Evolutionary conservation across 2,888 invertebrate species (phyloP), one percentile per base, ranked within the genome.

Genomic region (Athalia circularis): DNA sequence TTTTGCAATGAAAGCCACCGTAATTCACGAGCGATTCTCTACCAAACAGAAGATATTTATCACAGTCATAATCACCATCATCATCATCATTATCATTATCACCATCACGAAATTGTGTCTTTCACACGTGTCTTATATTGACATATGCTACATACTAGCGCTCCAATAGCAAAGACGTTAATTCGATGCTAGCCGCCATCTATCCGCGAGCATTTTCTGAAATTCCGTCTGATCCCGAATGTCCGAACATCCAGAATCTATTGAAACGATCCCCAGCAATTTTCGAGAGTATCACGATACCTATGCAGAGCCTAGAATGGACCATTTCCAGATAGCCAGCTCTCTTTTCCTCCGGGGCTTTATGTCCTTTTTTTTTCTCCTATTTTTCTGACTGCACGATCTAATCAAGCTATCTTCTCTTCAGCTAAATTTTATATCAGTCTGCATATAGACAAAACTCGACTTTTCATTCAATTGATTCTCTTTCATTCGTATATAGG

Each of bases 171-270:
- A 29, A 29, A 29, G 29, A 29, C 0, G 29, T 29, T 29, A 29
- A 29, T 29, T 29, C 29, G 29, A 29, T 70, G 45, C n/a, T 15
- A 13, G 29, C 13, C 5, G n/a, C n/a, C 3, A 64, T 64, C 64
- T 64, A 9, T 29, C 45, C 45, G 5, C 11, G 7, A 62, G 3
- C 5, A 64, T 45, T 64, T 43, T 45, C 64, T 43, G 11, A 45
- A 64, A n/a, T 64, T 64, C 45, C 45, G 47, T 45, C 52, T 5
- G 4, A 15, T 50, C 45, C 50, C 29, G 43, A 54, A 57, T 9
- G 47, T 13, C 48, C 75, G 9, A 47, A 13, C 13, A 67, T 77
- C 57, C 77, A 15, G 57, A 43, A 65, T 57, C 43, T 50, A 76
- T 77, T 52, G 57, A 67, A n/a, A 29, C 5, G 52, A 5, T 57